phyloP scores from a whole-genome alignment of 1,140 invertebrate genomes.

The Charaxes varanes region DNA sequence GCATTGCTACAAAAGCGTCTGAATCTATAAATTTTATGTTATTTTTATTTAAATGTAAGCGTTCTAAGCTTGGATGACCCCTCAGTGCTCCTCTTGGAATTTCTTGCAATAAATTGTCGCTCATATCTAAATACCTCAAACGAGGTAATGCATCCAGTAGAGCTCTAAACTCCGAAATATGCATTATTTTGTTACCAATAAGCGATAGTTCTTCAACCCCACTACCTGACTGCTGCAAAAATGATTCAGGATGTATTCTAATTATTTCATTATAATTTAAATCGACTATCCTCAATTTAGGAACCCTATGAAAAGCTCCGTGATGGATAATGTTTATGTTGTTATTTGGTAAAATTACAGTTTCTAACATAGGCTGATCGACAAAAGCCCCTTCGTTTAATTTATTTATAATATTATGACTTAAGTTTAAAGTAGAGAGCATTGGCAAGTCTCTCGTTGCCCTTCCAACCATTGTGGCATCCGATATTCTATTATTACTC shows the following conservation, averaged over 20 bases:
- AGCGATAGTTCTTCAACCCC: conserved; percentile 85
- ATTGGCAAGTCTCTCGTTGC: conserved; percentile 83
- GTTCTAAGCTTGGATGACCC: conserved; percentile 85
- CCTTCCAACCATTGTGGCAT: conserved; percentile 85
- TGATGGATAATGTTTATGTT: conserved; percentile 83
- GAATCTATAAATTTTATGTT: conserved; percentile 81
- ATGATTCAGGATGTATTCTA: conserved; percentile 86
- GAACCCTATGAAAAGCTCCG: conserved; percentile 86
- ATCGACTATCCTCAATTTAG: conserved; percentile 81
- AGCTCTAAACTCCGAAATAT: conserved; percentile 81
- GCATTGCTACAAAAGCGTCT: conserved; percentile 87
- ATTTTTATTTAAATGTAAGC: conserved; percentile 88
- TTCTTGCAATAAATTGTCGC: conserved; percentile 82
- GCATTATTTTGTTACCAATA: conserved; percentile 83
- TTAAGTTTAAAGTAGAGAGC: conserved; percentile 80
- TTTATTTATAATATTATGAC: conserved; percentile 81
- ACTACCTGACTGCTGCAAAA: conserved; percentile 81
- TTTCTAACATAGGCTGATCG: conserved; percentile 82
- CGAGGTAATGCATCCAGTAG: conserved; percentile 85
- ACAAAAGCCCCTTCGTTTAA: conserved; percentile 87
- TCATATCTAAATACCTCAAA: conserved; percentile 84
- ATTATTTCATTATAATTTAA: conserved; percentile 86
- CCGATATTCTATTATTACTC: conserved; percentile 81
- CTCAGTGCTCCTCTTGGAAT: conserved; percentile 83
- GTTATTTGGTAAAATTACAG: conserved; percentile 83